Evolutionary conservation across 2,888 invertebrate species (phyloP).

Genomic region (Coelopa pilipes): DNA sequence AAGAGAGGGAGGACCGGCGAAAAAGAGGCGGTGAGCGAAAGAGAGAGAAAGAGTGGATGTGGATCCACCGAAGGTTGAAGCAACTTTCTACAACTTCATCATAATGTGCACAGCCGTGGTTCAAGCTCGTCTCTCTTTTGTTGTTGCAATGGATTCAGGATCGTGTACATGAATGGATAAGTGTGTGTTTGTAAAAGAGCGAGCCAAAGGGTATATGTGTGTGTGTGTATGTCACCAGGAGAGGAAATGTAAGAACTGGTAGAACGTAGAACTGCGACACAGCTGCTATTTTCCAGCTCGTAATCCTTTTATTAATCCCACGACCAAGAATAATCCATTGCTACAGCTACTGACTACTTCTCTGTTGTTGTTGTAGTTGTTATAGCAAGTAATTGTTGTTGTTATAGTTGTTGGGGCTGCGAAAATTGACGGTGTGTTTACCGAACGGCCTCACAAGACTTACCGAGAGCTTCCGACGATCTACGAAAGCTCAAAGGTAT

Average conservation of each 20-base stretch:
- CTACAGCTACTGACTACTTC: constrained; percentile 54
- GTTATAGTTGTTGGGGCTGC: too few species aligned
- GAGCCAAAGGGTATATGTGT: not conserved
- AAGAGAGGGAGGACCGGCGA: not conserved
- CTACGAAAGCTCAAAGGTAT: too few species aligned
- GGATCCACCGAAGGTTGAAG: not conserved
- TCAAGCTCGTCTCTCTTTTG: not conserved
- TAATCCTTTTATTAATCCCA: constrained; percentile 62
- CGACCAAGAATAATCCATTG: constrained; percentile 53
- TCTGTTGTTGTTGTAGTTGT: constrained; percentile 16
- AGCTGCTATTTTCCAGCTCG: constrained; percentile 61
- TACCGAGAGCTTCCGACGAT: too few species aligned
- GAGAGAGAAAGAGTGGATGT: not conserved
- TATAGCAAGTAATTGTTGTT: not conserved
- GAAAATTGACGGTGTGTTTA: too few species aligned
- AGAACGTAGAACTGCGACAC: constrained; percentile 45
- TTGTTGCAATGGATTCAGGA: not conserved
- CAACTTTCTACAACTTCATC: constrained; percentile 13
- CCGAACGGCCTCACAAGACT: too few species aligned
- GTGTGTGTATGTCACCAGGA: not conserved
- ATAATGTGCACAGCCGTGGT: constrained; percentile 4
- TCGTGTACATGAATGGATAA: too few species aligned
- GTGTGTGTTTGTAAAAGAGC: too few species aligned
- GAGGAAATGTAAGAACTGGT: not conserved
- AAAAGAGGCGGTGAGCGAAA: not conserved